A percentile compares a stretch with the other conserved stretches of the same genome.
Conservation (phyloP, 1,140 invertebrate genomes). For the Drosophila ercepeae region DNA sequence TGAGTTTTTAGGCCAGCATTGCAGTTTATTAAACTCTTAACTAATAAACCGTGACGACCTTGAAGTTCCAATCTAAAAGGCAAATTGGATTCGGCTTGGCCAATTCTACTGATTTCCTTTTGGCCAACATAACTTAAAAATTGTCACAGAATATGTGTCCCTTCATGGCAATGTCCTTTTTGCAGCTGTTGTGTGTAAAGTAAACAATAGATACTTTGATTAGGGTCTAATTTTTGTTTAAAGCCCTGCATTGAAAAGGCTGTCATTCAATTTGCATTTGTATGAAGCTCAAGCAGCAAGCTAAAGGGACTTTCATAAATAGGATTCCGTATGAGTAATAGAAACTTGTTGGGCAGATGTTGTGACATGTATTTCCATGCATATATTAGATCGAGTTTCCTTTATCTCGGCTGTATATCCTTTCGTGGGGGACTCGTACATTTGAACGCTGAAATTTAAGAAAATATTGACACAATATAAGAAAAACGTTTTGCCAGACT, state of each 20-base stretch:
- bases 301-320: slow-evolving; percentile 34
- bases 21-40: background rate
- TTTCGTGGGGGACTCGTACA: background rate
- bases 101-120: background rate
- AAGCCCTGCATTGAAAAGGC: slow-evolving; percentile 26
- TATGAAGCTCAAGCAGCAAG: slow-evolving; percentile 2
- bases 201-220: slow-evolving; percentile 62
- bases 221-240: slow-evolving; percentile 58
- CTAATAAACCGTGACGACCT: slow-evolving; percentile 1
- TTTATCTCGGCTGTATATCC: background rate
- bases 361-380: slow-evolving; percentile 46
- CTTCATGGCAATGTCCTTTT: background rate
- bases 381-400: slow-evolving; percentile 53
- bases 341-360: slow-evolving; percentile 53
- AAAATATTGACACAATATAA: background rate
- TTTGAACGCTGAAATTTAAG: background rate
- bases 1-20: slow-evolving; percentile 8
- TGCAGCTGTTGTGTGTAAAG: slow-evolving; percentile 29
- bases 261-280: slow-evolving; percentile 58
- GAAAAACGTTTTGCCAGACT: background rate
- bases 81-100: background rate
- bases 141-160: background rate
- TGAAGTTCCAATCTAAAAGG: background rate
- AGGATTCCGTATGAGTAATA: slow-evolving; percentile 23
- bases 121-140: slow-evolving; percentile 7